phyloP scores from a whole-genome alignment of 2,797 vertebrate genomes.

The Anabas testudineus region DNA sequence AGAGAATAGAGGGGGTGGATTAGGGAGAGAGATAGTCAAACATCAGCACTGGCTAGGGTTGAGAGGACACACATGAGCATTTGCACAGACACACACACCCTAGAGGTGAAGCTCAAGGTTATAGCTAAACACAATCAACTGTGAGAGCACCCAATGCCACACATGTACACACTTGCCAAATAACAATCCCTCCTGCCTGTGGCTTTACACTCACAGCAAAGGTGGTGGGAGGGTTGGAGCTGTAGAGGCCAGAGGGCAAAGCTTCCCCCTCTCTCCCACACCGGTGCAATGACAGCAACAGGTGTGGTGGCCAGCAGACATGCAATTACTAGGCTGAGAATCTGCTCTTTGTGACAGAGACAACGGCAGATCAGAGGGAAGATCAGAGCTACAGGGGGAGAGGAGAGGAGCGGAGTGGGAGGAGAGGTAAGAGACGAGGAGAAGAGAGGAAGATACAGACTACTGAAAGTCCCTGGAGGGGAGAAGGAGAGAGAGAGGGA shows the following conservation, averaged over 20 bases:
- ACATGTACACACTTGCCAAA: conserved; percentile 23
- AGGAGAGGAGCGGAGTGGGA: conserved; percentile 30
- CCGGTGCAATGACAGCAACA: conserved; percentile 79
- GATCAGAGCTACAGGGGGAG: conserved; percentile 59
- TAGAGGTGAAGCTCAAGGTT: conserved; percentile 73
- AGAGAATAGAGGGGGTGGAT: conserved; percentile 46
- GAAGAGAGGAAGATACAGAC: conserved; percentile 48
- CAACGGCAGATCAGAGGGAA: conserved; percentile 66
- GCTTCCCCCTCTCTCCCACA: conserved; percentile 39
- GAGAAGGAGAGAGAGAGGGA: conserved; percentile 24
- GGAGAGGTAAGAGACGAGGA: conserved; percentile 44
- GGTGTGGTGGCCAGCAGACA: conserved; percentile 77
- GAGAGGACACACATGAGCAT: conserved; percentile 31
- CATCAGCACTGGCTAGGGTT: conserved; percentile 43
- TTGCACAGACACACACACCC: conserved; percentile 39
- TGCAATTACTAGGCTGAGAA: conserved; percentile 76
- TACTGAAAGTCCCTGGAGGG: conserved; percentile 52
- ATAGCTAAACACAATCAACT: conserved; percentile 65
- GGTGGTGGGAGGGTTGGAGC: conserved; percentile 30
- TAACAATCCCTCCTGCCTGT: conserved; percentile 26
- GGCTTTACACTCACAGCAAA: conserved; percentile 55
- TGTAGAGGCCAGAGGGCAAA: conserved; percentile 60
- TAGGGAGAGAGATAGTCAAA: conserved; percentile 42
- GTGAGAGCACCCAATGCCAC: conserved; percentile 29
- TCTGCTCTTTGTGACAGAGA: conserved; percentile 72